Base-by-base conservation (phyloP, 2,888 invertebrate genomes). In the Chrysotoxum bicinctum region DNA sequence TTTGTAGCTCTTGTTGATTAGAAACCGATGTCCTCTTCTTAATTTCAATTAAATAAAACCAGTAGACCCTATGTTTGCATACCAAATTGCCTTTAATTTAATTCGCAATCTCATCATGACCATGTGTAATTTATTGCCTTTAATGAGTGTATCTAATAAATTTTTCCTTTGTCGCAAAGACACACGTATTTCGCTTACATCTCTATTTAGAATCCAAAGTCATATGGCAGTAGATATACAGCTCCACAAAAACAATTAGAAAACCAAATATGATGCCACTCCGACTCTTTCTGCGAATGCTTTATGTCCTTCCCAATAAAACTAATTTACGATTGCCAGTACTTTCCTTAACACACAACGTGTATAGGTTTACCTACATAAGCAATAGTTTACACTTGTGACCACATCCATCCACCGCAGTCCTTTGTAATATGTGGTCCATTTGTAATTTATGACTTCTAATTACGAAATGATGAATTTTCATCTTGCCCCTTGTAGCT, bases 391-490 rank as follows among this genome's bases (percentile, higher is more conserved):
- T 80, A 88, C 89, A 89, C 89, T 89, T 89, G 89, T 89, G 89
- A 89, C 89, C 89, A 88, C 81, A 87, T 76, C 58, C 60, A 62
- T 50, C 75, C 70, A 74, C 85, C 48, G 30, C 64, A 80, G 86
- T 80, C 87, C 87, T 87, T 78, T 76, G 84, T 78, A 79, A 87
- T 72, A 66, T 58, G 81, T 79, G 78, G 84, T 72, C 70, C 70
- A 87, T 69, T 82, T 87, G 82, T 82, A 83, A 87, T 87, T 87
- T 86, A 87, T 84, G 72, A 58, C 82, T 88, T 90, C 89, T 89
- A 89, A 89, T 89, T 89, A 89, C 87, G 87, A 88, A 90, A 90
- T 89, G 89, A 89, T 89, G 89, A 89, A 89, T 89, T 87, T 88
- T 85, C 68, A 75, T 77, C 37, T 50, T 54, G n/a, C 60, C 52